Conservation (phyloP, 2,113 vertebrate genomes). For the Pipra filicauda region DNA sequence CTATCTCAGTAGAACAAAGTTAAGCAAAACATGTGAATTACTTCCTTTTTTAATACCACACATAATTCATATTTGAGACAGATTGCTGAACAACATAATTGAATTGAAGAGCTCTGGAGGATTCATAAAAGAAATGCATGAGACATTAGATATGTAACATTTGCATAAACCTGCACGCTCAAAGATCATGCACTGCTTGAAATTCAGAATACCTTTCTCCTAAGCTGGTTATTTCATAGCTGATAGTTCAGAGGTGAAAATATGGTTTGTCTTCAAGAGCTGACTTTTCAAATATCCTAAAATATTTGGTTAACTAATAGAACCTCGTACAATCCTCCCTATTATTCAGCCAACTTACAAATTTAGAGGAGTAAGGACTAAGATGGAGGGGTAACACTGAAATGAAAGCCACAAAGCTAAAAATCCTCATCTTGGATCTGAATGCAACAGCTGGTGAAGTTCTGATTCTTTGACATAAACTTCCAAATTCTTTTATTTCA, state of each 20-base stretch:
- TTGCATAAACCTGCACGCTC: neutral
- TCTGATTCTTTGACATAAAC: neutral
- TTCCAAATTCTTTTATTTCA: neutral
- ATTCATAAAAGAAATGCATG: neutral
- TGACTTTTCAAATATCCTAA: neutral
- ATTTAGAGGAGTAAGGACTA: neutral
- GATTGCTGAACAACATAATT: constrained; percentile 9
- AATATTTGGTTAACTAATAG: neutral
- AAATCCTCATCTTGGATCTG: neutral
- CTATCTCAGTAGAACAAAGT: neutral
- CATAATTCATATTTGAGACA: neutral
- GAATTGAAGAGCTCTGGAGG: neutral
- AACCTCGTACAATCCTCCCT: neutral
- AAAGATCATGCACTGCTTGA: neutral
- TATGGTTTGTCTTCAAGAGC: neutral
- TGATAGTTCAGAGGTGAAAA: neutral
- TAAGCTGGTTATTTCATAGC: neutral
- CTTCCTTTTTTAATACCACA: neutral
- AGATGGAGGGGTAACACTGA: neutral
- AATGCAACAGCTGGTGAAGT: neutral
- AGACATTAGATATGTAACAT: neutral
- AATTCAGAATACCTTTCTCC: neutral
- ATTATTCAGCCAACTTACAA: neutral
- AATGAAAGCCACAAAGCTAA: neutral
- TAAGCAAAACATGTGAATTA: neutral